phyloP scores from a whole-genome alignment of 64 coral and sea anemone species.

The Montipora cactus region DNA sequence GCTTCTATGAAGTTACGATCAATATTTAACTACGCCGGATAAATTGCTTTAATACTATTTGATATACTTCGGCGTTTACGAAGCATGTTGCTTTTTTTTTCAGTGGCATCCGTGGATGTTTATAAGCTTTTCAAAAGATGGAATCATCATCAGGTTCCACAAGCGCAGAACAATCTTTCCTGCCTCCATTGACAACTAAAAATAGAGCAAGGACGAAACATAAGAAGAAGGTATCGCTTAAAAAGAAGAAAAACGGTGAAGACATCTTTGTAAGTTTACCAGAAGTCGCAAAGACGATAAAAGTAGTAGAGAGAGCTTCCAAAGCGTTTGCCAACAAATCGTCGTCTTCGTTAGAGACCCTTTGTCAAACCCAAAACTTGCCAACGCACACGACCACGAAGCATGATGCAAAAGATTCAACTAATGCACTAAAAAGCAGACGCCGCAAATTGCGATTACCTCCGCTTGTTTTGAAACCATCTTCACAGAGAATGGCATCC shows the following conservation, averaged over 20 bases:
- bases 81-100: not conserved
- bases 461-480: not conserved
- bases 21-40: too few species aligned
- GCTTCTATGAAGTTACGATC: too few species aligned
- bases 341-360: not conserved
- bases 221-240: not conserved
- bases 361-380: not conserved
- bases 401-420: not conserved
- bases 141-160: not conserved
- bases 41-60: too few species aligned
- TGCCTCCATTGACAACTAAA: not conserved
- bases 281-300: not conserved
- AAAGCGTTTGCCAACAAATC: not conserved
- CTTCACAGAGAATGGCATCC: not conserved
- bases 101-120: not conserved
- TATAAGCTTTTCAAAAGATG: not conserved
- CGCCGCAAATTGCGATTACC: not conserved
- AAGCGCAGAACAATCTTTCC: slow-evolving; percentile 8
- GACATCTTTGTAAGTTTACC: not conserved
- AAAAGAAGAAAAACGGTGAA: not conserved
- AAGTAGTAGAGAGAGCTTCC: not conserved
- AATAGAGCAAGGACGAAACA: not conserved
- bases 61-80: too few species aligned
- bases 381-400: not conserved
- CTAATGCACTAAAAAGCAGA: not conserved